Percentiles rank a stretch among this genome's conserved stretches.
These are phyloP conservation scores for Rhamnusium bicolor DNA, from an alignment of 2,888 invertebrate genomes.

Conservation along the genomic window DNA sequence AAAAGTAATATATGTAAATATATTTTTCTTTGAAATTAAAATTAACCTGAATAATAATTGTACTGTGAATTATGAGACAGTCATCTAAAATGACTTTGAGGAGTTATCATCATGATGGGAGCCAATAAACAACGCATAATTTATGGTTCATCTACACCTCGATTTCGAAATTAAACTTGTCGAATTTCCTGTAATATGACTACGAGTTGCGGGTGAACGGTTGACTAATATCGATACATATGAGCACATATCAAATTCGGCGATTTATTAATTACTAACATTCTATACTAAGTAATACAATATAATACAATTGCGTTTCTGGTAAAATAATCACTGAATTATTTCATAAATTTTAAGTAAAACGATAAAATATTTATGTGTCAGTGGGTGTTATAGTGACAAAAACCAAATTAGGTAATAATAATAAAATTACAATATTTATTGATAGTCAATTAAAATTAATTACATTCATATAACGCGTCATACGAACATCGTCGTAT, in stretches of 20 bases:
- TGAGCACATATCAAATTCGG: not conserved
- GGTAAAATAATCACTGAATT: not conserved
- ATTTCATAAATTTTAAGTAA: not conserved
- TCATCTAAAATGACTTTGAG: not conserved
- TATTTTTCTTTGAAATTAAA: slow-evolving; percentile 10
- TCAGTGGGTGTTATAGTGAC: not conserved
- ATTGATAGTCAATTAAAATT: too few species aligned
- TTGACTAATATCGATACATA: too few species aligned
- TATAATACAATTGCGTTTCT: not conserved
- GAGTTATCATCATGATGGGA: not conserved
- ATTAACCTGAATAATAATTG: slow-evolving; percentile 7
- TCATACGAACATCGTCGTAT: too few species aligned
- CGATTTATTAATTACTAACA: not conserved
- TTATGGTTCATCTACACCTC: not conserved
- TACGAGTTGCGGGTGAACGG: too few species aligned
- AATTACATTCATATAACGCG: too few species aligned
- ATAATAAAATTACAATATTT: too few species aligned
- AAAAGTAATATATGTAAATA: slow-evolving; percentile 13
- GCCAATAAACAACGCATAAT: slow-evolving; percentile 18
- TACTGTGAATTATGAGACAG: not conserved
- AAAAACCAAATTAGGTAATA: not conserved
- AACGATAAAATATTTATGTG: not conserved
- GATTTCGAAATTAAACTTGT: not conserved
- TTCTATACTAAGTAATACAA: not conserved
- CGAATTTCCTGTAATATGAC: not conserved